These are phyloP conservation scores for Origma solitaria DNA, from an alignment of 2,113 vertebrate species.

Conservation along the genomic window DNA sequence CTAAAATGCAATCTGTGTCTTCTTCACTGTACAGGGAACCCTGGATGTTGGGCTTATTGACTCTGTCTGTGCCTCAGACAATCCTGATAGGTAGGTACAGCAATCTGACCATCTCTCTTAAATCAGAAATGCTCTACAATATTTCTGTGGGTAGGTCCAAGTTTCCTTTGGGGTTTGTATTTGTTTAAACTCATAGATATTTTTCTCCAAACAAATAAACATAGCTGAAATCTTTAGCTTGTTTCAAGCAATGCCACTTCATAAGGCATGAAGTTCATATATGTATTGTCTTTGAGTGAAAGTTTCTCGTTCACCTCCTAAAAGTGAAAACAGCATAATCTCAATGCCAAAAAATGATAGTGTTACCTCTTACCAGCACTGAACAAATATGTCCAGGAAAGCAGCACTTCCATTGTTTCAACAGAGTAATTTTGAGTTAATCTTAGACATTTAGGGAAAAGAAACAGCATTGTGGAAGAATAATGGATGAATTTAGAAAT, in stretches of 20 bases:
- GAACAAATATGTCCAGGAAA: not conserved
- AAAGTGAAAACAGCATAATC: not conserved
- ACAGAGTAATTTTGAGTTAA: not conserved
- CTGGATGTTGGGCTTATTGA: conserved; percentile 91
- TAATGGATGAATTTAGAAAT: not conserved
- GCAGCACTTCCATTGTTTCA: not conserved
- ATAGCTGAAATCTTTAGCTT: not conserved
- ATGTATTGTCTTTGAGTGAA: not conserved
- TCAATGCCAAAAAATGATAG: not conserved
- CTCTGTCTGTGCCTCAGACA: conserved; percentile 92
- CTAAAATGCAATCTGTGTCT: not conserved
- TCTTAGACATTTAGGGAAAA: not conserved
- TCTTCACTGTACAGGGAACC: conserved; percentile 76
- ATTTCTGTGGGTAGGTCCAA: not conserved
- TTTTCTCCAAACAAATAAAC: not conserved
- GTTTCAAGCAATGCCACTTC: not conserved
- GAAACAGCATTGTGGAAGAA: not conserved
- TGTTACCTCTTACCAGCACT: not conserved
- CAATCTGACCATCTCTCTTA: not conserved
- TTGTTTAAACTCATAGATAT: not conserved
- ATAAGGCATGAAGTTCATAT: not conserved
- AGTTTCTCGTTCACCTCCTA: not conserved
- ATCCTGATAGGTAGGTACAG: conserved; percentile 83
- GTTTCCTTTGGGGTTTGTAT: not conserved
- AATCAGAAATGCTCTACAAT: not conserved